A percentile compares a stretch with the other conserved stretches of the same genome.
Evolutionary conservation across 1,140 invertebrate genomes (phyloP).

Genomic region (Spodoptera frugiperda): DNA sequence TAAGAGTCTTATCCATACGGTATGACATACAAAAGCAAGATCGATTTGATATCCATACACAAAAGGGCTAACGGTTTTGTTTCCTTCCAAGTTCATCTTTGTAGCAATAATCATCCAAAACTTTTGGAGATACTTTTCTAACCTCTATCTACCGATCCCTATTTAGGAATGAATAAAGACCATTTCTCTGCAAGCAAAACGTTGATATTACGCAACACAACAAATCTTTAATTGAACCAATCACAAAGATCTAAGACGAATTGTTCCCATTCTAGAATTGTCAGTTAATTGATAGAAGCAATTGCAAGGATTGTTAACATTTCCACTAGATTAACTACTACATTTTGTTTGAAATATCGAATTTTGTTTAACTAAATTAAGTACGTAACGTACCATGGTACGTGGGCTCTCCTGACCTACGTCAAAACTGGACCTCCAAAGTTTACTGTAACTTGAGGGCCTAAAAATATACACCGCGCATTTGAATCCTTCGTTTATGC

Average conservation of each 20-base stretch:
- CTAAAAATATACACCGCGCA: constrained; percentile 14
- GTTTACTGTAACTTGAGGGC: not conserved
- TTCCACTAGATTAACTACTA: not conserved
- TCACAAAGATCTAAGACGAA: not conserved
- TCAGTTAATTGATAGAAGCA: not conserved
- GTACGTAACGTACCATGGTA: too few species aligned
- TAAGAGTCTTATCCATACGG: too few species aligned
- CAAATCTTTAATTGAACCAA: constrained; percentile 3
- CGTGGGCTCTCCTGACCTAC: constrained; percentile 5
- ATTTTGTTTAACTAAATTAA: too few species aligned
- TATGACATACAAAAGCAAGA: too few species aligned
- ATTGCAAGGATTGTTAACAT: not conserved
- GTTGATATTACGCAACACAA: not conserved
- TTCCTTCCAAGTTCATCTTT: too few species aligned
- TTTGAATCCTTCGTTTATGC: constrained; percentile 25
- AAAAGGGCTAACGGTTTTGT: too few species aligned
- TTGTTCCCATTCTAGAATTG: not conserved
- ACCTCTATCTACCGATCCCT: too few species aligned
- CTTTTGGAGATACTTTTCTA: too few species aligned
- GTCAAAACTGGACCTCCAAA: constrained; percentile 17
- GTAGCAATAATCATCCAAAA: too few species aligned
- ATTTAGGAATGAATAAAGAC: too few species aligned
- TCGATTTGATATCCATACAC: too few species aligned
- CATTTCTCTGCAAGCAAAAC: too few species aligned
- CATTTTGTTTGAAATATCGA: constrained; percentile 11